phyloP scores from a whole-genome alignment of 2,888 invertebrate species.

The Thysanoteuthis rhombus region DNA sequence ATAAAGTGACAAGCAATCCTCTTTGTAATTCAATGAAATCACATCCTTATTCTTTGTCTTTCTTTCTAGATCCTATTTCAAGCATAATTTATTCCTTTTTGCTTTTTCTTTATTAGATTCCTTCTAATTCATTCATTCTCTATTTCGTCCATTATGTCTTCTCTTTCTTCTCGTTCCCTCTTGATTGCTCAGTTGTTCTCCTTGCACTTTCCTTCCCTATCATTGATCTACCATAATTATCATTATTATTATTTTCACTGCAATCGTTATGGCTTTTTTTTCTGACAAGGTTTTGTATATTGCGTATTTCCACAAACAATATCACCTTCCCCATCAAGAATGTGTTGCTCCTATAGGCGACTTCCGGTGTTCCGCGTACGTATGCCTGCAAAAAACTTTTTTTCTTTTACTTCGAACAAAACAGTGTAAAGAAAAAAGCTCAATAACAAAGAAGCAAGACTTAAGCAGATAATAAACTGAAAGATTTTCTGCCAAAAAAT shows the following conservation, averaged over 20 bases:
- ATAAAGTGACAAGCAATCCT: too few species aligned
- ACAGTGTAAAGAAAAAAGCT: not conserved
- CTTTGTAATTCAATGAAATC: too few species aligned
- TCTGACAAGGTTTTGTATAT: not conserved
- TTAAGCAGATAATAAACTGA: not conserved
- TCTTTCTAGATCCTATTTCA: too few species aligned
- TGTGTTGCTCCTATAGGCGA: constrained; percentile 12
- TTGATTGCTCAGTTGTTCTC: not conserved
- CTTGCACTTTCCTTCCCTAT: not conserved
- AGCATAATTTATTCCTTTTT: too few species aligned
- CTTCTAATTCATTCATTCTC: too few species aligned
- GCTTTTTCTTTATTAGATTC: too few species aligned
- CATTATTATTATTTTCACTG: not conserved
- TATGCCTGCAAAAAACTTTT: not conserved
- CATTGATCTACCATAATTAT: not conserved
- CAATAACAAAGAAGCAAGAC: not conserved
- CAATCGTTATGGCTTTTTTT: not conserved
- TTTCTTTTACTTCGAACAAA: constrained; percentile 12
- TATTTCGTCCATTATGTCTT: too few species aligned
- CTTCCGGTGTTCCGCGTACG: constrained; percentile 12
- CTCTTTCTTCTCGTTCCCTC: too few species aligned
- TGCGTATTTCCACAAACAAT: not conserved
- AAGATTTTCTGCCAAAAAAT: not conserved
- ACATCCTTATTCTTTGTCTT: too few species aligned
- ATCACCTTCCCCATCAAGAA: not conserved